Percentiles rank a stretch among this genome's conserved stretches.
These are phyloP conservation scores for Yasuhikotakia modesta DNA, from an alignment of 2,797 vertebrate genomes.

Conservation along the genomic window DNA sequence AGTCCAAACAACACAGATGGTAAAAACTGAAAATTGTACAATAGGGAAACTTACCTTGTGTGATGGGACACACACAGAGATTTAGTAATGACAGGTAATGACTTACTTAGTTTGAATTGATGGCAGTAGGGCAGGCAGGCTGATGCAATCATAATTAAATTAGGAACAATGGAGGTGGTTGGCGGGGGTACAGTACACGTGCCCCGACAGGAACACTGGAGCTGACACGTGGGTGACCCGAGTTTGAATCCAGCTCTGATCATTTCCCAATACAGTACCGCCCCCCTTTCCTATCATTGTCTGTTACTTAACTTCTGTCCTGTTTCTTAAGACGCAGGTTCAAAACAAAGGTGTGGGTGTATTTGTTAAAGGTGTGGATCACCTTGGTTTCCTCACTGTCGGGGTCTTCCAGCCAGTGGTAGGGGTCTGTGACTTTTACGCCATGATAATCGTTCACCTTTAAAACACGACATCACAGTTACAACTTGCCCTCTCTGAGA, in stretches of 20 bases:
- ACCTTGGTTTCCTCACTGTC: conserved; percentile 75
- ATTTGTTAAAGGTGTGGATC: background rate
- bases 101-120: background rate
- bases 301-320: background rate
- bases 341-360: background rate
- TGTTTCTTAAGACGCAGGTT: no score
- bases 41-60: background rate
- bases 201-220: background rate
- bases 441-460: conserved; percentile 77
- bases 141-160: background rate
- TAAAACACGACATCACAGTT: background rate
- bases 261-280: background rate
- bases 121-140: background rate
- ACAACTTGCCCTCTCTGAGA: background rate
- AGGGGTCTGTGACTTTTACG: conserved; percentile 71
- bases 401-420: conserved; percentile 76
- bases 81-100: background rate
- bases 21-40: background rate
- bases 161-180: background rate
- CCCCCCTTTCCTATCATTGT: background rate
- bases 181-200: no score
- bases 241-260: background rate
- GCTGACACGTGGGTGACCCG: background rate
- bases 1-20: background rate
- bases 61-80: background rate